Evolutionary conservation across 1,140 invertebrate species (phyloP).

Genomic region (Ceratina calcarata): DNA sequence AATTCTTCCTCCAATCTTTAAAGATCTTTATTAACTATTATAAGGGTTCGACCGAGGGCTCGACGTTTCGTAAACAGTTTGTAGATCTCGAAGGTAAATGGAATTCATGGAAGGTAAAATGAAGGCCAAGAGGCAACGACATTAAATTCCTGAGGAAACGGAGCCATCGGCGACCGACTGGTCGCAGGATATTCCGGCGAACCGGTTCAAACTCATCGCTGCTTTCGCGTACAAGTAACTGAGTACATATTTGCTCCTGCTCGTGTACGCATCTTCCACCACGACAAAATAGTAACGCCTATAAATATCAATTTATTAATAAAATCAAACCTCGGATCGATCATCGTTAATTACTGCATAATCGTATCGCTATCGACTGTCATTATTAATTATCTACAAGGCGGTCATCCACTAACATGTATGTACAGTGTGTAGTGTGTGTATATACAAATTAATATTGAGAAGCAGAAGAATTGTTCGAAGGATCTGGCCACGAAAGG

Average conservation of each 20-base stretch:
- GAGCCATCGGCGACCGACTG: constrained; percentile 22
- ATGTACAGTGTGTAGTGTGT: too few species aligned
- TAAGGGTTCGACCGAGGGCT: not conserved
- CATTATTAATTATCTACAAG: too few species aligned
- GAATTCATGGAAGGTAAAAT: constrained; percentile 20
- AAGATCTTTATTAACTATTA: not conserved
- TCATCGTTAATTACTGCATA: not conserved
- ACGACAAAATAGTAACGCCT: constrained; percentile 16
- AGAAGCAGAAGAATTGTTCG: too few species aligned
- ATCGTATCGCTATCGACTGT: too few species aligned
- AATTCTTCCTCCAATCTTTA: not conserved
- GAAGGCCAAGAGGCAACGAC: constrained; percentile 7
- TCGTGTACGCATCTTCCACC: constrained; percentile 14
- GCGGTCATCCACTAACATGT: too few species aligned
- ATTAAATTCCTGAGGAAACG: constrained; percentile 39
- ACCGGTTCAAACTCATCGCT: constrained; percentile 40
- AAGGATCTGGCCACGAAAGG: too few species aligned
- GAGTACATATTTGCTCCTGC: constrained; percentile 18
- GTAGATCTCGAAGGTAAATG: not conserved
- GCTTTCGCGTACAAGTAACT: constrained; percentile 27
- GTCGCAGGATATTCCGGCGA: constrained; percentile 15
- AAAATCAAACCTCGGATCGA: not conserved
- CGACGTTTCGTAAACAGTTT: constrained; percentile 8
- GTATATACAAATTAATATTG: too few species aligned
- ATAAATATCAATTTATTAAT: not conserved